A percentile compares a stretch with the other conserved stretches of the same genome.
Conservation (phyloP, 1,140 invertebrate genomes). For the Drosophila kepulauana region DNA sequence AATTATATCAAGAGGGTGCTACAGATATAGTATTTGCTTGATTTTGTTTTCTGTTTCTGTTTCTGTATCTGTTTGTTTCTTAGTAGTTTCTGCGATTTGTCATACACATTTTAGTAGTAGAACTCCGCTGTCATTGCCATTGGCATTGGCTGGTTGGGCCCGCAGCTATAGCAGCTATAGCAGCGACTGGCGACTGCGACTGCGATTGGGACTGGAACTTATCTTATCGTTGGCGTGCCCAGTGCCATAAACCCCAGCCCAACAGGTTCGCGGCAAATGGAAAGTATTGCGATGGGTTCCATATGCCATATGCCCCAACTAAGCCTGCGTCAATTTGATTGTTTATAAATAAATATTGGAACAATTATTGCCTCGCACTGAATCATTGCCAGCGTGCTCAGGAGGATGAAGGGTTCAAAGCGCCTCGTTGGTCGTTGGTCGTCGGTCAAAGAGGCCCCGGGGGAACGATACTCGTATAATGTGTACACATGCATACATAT, state of each 20-base stretch:
- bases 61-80: no score
- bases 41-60: not conserved
- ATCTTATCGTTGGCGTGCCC: slow-evolving; percentile 29
- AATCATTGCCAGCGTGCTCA: slow-evolving; percentile 1
- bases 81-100: not conserved
- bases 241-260: slow-evolving; percentile 1
- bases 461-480: not conserved
- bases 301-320: slow-evolving; percentile 8
- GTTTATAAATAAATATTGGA: slow-evolving; percentile 64
- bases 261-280: slow-evolving; percentile 9
- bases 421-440: not conserved
- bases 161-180: not conserved
- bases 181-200: not conserved
- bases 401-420: no score
- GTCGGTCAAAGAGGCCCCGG: not conserved
- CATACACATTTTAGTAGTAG: not conserved
- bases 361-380: slow-evolving; percentile 13
- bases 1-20: slow-evolving; percentile 19
- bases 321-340: slow-evolving; percentile 31
- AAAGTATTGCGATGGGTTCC: not conserved
- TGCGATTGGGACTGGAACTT: not conserved
- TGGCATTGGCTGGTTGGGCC: not conserved
- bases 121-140: not conserved
- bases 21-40: not conserved
- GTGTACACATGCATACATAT: not conserved